phyloP scores from a whole-genome alignment of 1,140 invertebrate species.

The Drosophila pseudoobscura region DNA sequence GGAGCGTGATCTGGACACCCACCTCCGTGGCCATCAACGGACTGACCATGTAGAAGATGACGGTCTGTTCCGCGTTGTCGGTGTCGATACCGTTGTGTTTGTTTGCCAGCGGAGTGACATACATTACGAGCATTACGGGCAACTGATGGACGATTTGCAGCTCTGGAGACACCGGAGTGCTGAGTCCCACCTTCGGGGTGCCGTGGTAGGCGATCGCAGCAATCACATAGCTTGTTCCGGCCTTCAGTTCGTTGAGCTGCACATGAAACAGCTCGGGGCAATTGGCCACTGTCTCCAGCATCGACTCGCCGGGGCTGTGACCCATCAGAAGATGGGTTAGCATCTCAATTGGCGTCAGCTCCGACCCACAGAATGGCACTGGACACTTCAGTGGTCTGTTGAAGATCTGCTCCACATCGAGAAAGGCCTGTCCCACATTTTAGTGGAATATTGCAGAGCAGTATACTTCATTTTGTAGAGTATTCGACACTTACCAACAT shows the following conservation, averaged over 20 bases:
- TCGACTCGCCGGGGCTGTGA: slow-evolving; percentile 47
- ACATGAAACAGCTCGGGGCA: slow-evolving; percentile 37
- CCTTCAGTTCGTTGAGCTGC: slow-evolving; percentile 27
- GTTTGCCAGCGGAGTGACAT: slow-evolving; percentile 23
- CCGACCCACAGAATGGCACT: slow-evolving; percentile 13
- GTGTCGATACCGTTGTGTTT: no score
- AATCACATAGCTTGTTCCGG: slow-evolving; percentile 42
- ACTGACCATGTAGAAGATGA: slow-evolving; percentile 47
- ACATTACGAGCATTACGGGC: slow-evolving; percentile 44
- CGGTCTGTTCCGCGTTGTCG: slow-evolving; percentile 26
- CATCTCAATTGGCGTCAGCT: slow-evolving; percentile 36
- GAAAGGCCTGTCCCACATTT: background rate
- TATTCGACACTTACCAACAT: no score
- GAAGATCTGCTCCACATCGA: slow-evolving; percentile 37
- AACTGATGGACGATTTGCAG: slow-evolving; percentile 52
- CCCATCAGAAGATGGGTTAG: slow-evolving; percentile 47
- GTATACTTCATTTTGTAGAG: no score
- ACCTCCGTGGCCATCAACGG: slow-evolving; percentile 30
- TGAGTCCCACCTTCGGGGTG: slow-evolving; percentile 17
- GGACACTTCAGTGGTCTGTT: slow-evolving; percentile 33
- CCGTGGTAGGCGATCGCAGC: slow-evolving; percentile 46
- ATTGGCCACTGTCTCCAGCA: slow-evolving; percentile 34
- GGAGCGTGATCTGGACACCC: slow-evolving; percentile 33
- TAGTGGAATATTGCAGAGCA: no score
- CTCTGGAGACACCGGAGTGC: slow-evolving; percentile 37